Evolutionary conservation across 1,140 invertebrate species (phyloP), one percentile per base, ranked within the genome.

Genomic region (Colletes latitarsis): DNA sequence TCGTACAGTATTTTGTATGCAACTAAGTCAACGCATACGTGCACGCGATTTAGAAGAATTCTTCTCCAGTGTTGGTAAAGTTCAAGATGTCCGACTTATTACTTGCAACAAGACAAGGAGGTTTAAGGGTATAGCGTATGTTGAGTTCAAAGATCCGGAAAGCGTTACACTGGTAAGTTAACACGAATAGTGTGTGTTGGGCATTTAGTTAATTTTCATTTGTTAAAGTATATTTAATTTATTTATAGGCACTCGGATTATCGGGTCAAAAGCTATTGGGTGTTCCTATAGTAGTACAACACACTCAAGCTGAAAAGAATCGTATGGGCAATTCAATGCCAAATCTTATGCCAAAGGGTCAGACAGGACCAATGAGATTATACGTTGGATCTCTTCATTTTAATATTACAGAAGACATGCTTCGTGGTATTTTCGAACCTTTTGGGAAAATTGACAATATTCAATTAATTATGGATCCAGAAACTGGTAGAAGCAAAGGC

Each of bases 401-500:
- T 89, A 99, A 99, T 91, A 99, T 99, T 72, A 99, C 98, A 19
- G 99, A 99, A 94, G 99, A 99, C 77, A 99, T 99, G 99, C 94
- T 99, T 30, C 94, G 96, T 83, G 98, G 98, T 43, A 99, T 99
- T 79, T 99, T 99, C 94, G 99, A 99, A 94, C 99, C 99, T 1
- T 99, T 99, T 94, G 99, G 99, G 72, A 98, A 98, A 95, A 99
- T 99, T 91, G 98, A 99, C 91, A 97, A 97, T 82, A 99, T 99
- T 88, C 98, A 99, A 92, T 93, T 99, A 30, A 98, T 99, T 88
- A 98, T 97, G 94, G 98, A 99, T 93, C 96, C 97, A 46, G 98
- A 99, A 93, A 98, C 98, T 49, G 97, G 97, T 39, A 95, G 98
- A 82, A 99, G 98, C 14, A 98, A 99, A 94, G 99, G 99, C 69